These are phyloP conservation scores for Panopea generosa DNA, from an alignment of 2,888 invertebrate species.

Conservation along the genomic window DNA sequence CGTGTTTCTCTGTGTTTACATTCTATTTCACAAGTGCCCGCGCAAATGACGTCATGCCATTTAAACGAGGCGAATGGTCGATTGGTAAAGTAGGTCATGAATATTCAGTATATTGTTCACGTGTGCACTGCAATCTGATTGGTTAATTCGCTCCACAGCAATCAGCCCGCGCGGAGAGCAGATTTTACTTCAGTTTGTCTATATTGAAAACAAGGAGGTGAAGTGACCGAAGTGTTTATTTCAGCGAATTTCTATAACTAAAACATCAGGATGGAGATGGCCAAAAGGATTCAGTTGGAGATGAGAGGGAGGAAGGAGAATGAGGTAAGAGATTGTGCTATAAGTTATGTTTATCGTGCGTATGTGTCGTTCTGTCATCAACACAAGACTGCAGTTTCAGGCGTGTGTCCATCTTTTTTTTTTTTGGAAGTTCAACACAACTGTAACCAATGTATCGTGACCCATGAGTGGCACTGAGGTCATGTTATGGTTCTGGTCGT, in stretches of 20 bases:
- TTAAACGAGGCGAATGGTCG: constrained; percentile 55
- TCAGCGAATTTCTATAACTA: constrained; percentile 11
- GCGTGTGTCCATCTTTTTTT: no score
- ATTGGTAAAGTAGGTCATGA: constrained; percentile 49
- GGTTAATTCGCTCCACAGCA: constrained; percentile 72
- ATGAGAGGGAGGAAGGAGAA: constrained; percentile 95
- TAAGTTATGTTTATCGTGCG: no score
- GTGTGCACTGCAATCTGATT: constrained; percentile 69
- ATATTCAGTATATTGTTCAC: constrained; percentile 76
- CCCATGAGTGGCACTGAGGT: no score
- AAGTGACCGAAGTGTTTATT: constrained; percentile 50
- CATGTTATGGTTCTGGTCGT: no score
- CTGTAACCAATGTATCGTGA: no score
- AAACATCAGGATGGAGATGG: constrained; percentile 67
- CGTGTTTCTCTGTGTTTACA: constrained; percentile 58
- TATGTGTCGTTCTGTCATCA: no score
- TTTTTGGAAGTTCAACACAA: no score
- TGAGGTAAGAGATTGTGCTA: no score
- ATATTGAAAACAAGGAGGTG: constrained; percentile 57
- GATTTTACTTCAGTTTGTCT: constrained; percentile 58
- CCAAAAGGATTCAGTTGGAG: constrained; percentile 94
- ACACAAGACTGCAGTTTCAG: no score
- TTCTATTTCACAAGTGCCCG: constrained; percentile 55
- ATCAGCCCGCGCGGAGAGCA: constrained; percentile 76
- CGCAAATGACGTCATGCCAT: constrained; percentile 52